Evolutionary conservation across 2,797 vertebrate species (phyloP), one percentile per base, ranked within the genome.

Genomic region (Melanotaenia parkinsoni): DNA sequence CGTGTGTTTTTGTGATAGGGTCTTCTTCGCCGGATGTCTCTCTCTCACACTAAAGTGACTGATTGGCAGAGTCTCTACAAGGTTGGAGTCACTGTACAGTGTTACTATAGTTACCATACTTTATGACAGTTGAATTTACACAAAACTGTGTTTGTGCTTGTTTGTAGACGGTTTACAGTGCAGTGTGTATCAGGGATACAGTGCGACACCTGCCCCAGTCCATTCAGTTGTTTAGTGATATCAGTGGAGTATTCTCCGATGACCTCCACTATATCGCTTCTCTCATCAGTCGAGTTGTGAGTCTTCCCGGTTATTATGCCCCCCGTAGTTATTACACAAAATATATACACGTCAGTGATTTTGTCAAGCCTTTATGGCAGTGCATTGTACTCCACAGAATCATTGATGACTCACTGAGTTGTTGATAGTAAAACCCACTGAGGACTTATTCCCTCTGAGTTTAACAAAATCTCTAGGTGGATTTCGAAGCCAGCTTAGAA

Each of bases 51-150:
- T 73, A 99, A 96, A 92, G 94, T 97, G 71, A 91, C 84, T 2
- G 97, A 98, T 90, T 99, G 98, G 98, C 96, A 98, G 68, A 92
- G 93, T 80, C 95, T 99, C 18, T 97, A 98, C 80, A 98, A 98
- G 95, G 96, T 97, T 79, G 67, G 79, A 77, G 20, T 32, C 40
- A 8, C 67, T 33, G 28, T 35, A 62, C 54, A 37, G 32, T 56
- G 50, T 66, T 35, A 30, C 14, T 4, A 18, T 20, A 14, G 1
- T 20, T 22, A 51, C 6, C 14, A 3, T 58, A 57, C 9, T 26
- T n/a, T 11, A 2, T 38, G 47, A 59, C 12, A 35, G 9, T 58
- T 76, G 26, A 50, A 57, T 58, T 20, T 54, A 24, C 22, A 32
- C 24, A 72, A 24, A 51, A 40, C 33, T 65, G 50, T 33, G 11